phyloP scores from a whole-genome alignment of 2,888 invertebrate species.

The Cheilosia vulpina region DNA sequence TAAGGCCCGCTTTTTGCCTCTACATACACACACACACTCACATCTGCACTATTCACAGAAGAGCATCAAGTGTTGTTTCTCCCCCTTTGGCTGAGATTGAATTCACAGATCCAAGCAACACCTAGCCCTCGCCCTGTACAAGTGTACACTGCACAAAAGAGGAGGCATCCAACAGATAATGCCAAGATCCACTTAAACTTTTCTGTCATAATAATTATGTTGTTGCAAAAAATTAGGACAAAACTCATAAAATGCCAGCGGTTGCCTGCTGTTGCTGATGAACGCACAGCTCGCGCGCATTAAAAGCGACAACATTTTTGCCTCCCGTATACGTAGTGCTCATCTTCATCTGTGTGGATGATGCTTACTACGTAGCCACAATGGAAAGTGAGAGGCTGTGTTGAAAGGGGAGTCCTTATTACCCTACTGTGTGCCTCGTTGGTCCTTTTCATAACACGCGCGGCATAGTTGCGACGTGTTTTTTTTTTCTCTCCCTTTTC shows the following conservation, averaged over 20 bases:
- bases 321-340: neutral
- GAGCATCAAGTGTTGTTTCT: conserved; percentile 38
- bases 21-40: neutral
- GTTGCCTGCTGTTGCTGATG: conserved; percentile 67
- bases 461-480: conserved; percentile 22
- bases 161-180: conserved; percentile 67
- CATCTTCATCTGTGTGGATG: conserved; percentile 16
- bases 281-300: conserved; percentile 61
- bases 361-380: conserved; percentile 29
- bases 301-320: conserved; percentile 62
- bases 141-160: neutral
- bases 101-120: conserved; percentile 29
- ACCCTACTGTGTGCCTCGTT: conserved; percentile 50
- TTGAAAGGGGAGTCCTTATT: conserved; percentile 48
- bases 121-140: neutral
- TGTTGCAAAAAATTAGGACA: conserved; percentile 74
- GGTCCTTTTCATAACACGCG: conserved; percentile 56
- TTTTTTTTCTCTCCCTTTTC: neutral
- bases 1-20: conserved; percentile 35
- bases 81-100: conserved; percentile 42
- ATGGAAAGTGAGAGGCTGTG: conserved; percentile 8
- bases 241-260: conserved; percentile 72
- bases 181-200: conserved; percentile 73
- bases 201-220: conserved; percentile 74
- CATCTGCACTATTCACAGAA: neutral